phyloP scores from a whole-genome alignment of 2,113 vertebrate species.

The Tympanuchus pallidicinctus region DNA sequence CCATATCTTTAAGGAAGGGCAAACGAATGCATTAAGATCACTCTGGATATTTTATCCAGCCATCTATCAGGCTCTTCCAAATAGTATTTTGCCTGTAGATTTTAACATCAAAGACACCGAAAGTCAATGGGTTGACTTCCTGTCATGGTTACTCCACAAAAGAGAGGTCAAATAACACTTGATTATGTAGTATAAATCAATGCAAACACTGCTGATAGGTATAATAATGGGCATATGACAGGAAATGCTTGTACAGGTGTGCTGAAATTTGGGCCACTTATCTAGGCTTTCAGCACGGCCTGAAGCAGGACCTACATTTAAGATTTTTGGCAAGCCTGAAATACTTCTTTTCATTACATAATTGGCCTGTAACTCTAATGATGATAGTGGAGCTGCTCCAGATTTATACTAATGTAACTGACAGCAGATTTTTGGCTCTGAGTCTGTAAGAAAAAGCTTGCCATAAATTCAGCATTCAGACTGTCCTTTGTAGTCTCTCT shows the following conservation, averaged over 20 bases:
- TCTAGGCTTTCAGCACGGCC: constrained; percentile 3
- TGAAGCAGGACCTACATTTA: constrained; percentile 50
- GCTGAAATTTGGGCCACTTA: constrained; percentile 56
- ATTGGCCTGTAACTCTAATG: constrained; percentile 71
- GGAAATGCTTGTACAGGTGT: constrained; percentile 4
- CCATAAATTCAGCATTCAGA: constrained; percentile 52
- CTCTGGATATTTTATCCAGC: constrained; percentile 48
- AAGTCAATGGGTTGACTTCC: constrained; percentile 7
- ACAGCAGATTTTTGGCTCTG: constrained; percentile 67
- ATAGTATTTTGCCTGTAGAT: constrained; percentile 23
- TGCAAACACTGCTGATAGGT: background rate
- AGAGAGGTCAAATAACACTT: constrained; percentile 32
- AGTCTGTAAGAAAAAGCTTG: constrained; percentile 49
- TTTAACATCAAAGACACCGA: constrained; percentile 36
- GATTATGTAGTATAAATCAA: background rate
- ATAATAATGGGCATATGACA: constrained; percentile 9
- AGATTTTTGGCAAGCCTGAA: constrained; percentile 63
- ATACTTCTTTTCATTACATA: constrained; percentile 66
- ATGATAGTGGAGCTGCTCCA: constrained; percentile 70
- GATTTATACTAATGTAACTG: constrained; percentile 66
- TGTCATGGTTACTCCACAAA: background rate
- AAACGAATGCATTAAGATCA: constrained; percentile 44
- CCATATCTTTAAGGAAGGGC: background rate
- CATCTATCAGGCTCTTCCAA: background rate
- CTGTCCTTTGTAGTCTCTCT: constrained; percentile 43